Evolutionary conservation across 2,888 invertebrate species (phyloP), one percentile per base, ranked within the genome.

Genomic region (Nasonia oneida): DNA sequence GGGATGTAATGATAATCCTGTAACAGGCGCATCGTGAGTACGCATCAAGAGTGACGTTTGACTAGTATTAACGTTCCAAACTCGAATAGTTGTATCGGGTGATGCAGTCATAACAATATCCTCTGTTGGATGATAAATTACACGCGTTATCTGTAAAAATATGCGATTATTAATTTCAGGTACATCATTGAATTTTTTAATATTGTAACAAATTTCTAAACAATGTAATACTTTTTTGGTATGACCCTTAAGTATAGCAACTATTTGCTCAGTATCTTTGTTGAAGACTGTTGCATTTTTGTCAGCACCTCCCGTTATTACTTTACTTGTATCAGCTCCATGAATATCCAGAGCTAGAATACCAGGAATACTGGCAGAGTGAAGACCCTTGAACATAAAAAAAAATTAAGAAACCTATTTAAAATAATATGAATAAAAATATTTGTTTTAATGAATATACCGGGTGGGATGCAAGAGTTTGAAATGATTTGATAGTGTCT

Each of bases 221-320:
- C 29, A 23, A 29, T 50, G 14, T 18, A 53, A 94, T 88, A 92
- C 93, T 95, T 99, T 99, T 95, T 99, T 99, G 1, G 97, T 96
- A 92, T 99, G 98, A 0, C 99, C 98, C 94, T 98, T 98, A 67
- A 98, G 95, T 89, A 98, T 97, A 81, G 98, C 97, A 79, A 98
- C 97, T 71, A 98, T 97, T 94, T 99, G 98, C 94, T 99, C 99
- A 0, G 98, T 98, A 92, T 99, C 98, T 94, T 98, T 98, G 94
- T 99, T 99, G 94, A 99, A 99, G 57, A 99, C 98, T 0, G 99
- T 98, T 1, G 99, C 99, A 94, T 97, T 98, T 94, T 98, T 98
- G 94, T 99, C 99, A 93, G 98, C 98, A 89, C 99, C 99, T 82
- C 99, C 99, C 1, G 99, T 99, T 90, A 99, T 95, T 91, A 99